Evolutionary conservation across 2,797 vertebrate genomes (phyloP).

Genomic region (Austrolebias charrua): DNA sequence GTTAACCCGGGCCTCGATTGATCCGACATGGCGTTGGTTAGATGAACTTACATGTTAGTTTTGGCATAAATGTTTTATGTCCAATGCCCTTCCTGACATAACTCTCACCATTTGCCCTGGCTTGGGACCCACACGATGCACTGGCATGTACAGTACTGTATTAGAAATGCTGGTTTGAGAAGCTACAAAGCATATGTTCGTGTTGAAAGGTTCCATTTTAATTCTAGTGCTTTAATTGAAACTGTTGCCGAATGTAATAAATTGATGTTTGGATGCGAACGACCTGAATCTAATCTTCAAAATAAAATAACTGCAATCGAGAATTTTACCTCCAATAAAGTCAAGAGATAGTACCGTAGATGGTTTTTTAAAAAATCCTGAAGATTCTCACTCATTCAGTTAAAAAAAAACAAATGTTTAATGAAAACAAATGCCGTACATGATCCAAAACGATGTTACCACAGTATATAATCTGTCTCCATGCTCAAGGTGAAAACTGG

Average conservation of each 20-base stretch:
- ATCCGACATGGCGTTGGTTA: too few species aligned
- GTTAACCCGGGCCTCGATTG: too few species aligned
- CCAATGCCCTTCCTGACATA: too few species aligned
- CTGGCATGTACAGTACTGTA: too few species aligned
- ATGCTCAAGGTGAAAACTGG: slow-evolving; percentile 37
- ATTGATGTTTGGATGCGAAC: slow-evolving; percentile 54
- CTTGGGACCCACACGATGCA: too few species aligned
- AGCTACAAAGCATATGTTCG: slow-evolving; percentile 36
- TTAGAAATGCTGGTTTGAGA: slow-evolving; percentile 32
- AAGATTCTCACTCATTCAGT: too few species aligned
- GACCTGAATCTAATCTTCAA: neutral
- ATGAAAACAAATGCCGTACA: slow-evolving; percentile 64
- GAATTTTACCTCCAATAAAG: neutral
- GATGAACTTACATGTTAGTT: too few species aligned
- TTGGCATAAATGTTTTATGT: too few species aligned
- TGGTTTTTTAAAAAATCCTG: slow-evolving; percentile 3
- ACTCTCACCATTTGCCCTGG: too few species aligned
- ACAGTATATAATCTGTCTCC: slow-evolving; percentile 38
- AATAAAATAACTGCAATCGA: neutral
- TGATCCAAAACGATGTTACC: slow-evolving; percentile 53
- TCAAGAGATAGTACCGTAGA: neutral
- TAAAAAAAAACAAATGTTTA: slow-evolving; percentile 59
- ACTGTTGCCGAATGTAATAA: slow-evolving; percentile 68
- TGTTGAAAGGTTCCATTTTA: slow-evolving; percentile 43
- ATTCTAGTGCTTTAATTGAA: slow-evolving; percentile 43